A percentile compares a stretch with the other conserved stretches of the same genome.
Conservation (phyloP, 1,140 invertebrate species). For the Tribolium madens region DNA sequence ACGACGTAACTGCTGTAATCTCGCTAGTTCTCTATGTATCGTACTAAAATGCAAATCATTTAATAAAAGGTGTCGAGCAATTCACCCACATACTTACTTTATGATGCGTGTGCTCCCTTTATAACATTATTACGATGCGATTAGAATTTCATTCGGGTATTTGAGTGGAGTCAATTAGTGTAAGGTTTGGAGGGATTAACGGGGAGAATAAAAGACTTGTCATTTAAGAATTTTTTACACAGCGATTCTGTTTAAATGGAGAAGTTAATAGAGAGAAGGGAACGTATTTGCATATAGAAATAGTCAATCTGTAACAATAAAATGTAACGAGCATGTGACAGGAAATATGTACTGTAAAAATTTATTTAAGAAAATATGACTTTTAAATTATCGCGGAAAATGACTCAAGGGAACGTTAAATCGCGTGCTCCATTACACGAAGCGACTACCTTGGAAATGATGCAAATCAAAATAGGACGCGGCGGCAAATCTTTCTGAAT, state of each 20-base stretch:
- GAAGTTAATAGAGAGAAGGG: slow-evolving; percentile 10
- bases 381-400: slow-evolving; percentile 54
- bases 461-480: slow-evolving; percentile 28
- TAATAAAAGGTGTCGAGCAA: slow-evolving; percentile 47
- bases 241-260: slow-evolving; percentile 7
- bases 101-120: slow-evolving; percentile 45
- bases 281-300: slow-evolving; percentile 50
- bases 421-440: slow-evolving; percentile 50
- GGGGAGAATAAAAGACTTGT: background rate
- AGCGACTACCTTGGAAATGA: slow-evolving; percentile 46
- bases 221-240: slow-evolving; percentile 1
- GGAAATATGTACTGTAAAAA: slow-evolving; percentile 60
- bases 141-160: slow-evolving; percentile 41
- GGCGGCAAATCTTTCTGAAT: slow-evolving; percentile 6
- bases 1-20: slow-evolving; percentile 47
- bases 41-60: slow-evolving; percentile 49
- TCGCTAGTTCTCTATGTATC: slow-evolving; percentile 48
- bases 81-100: slow-evolving; percentile 46
- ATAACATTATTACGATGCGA: slow-evolving; percentile 38
- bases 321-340: slow-evolving; percentile 49
- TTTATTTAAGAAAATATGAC: slow-evolving; percentile 52
- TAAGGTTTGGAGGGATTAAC: no score
- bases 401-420: slow-evolving; percentile 51
- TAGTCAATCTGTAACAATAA: slow-evolving; percentile 53
- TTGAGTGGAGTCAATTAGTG: background rate